Conservation (phyloP, 2,113 vertebrate genomes). For the Gobius niger region DNA sequence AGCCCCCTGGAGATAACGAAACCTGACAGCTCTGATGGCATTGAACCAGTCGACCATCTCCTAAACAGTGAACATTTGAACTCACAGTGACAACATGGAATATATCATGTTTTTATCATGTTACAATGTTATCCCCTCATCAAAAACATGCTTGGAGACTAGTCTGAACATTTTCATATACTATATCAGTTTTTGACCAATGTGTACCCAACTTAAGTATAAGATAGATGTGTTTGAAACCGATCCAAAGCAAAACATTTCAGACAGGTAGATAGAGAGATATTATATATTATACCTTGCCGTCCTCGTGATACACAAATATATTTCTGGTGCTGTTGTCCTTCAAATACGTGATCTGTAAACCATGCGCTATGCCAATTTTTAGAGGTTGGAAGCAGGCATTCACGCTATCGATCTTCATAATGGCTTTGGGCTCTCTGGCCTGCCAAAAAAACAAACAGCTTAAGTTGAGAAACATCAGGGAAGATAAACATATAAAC, state of each 20-base stretch:
- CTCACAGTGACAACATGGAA: no score
- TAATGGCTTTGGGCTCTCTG: conserved; percentile 91
- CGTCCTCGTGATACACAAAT: conserved; percentile 94
- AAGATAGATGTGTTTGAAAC: no score
- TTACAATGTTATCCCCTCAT: no score
- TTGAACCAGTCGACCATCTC: conserved; percentile 95
- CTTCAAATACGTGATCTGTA: conserved; percentile 95
- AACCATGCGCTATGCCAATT: conserved; percentile 86
- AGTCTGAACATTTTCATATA: no score
- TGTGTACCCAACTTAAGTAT: no score
- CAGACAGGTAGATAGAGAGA: neutral
- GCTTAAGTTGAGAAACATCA: neutral
- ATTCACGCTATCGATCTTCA: conserved; percentile 91
- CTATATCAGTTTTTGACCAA: no score
- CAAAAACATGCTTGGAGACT: no score
- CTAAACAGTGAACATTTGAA: conserved; percentile 59
- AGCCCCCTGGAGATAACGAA: conserved; percentile 82
- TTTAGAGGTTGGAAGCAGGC: conserved; percentile 93
- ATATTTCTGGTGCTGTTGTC: conserved; percentile 97
- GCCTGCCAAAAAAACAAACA: conserved; percentile 75
- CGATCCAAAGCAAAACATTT: neutral
- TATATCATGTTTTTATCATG: no score
- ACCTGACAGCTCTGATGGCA: conserved; percentile 84
- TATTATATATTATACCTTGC: conserved; percentile 82
- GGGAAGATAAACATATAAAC: neutral